Base-by-base conservation (phyloP, 2,888 invertebrate species). In the Hofmannophila pseudospretella region DNA sequence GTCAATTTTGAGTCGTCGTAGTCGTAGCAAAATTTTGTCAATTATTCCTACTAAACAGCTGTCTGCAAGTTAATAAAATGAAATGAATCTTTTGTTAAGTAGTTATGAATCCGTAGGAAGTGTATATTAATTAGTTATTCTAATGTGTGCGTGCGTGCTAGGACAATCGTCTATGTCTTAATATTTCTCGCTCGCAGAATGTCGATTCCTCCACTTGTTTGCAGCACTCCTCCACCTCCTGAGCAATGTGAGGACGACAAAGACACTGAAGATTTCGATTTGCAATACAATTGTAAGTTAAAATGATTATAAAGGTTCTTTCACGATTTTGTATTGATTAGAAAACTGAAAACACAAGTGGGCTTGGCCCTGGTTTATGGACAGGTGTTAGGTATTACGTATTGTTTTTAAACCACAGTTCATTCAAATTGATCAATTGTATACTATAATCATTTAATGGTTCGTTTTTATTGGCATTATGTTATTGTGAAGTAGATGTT, bases 191-290 rank as follows among this genome's bases (percentile, higher is more conserved):
- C 46, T 47, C 41, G n/a, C 49, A 81, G 58, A 58, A 90, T 90
- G 90, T 89, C 90, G 61, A 89, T 91, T 67, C 91, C 91, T 68
- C 91, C 91, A 44, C 80, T 91, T 52, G 89, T 91, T 55, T 90
- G 91, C 54, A 89, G 89, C 41, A 90, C 91, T 54, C 91, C 91
- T 56, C 91, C 91, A 45, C 91, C 91, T 41, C 85, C 90, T 41
- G 90, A 90, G 49, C 90, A 89, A 58, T 90, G 89, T 44, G 91
- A 90, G 38, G 90, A 90, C 42, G 90, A 90, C 42, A 90, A 90
- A 63, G 90, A 91, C 40, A 67, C 65, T 37, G 84, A 79, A 47
- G 86, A 88, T 47, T 86, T 79, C 51, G 84, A 80, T 59, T 55
- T 84, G 45, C 65, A 72, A 32, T 88, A 87, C 49, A 77, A 68